Evolutionary conservation across 2,888 invertebrate genomes (phyloP), one percentile per base, ranked within the genome.

Genomic region (Nomada fucata): DNA sequence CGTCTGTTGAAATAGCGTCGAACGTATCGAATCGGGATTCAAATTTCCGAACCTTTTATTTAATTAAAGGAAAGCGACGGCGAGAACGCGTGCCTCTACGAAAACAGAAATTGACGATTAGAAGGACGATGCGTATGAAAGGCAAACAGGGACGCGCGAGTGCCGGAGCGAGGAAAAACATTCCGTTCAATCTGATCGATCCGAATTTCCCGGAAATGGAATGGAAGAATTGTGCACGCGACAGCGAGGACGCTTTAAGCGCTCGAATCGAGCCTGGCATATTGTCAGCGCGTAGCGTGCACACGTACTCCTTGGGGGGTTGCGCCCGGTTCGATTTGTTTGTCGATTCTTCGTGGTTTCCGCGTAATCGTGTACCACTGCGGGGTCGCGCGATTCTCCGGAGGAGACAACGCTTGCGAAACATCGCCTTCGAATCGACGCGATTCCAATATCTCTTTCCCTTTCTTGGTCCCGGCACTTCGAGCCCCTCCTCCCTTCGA

Each of bases 41-140:
- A 81, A 79, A 73, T 69, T 68, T 67, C 23, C 60, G 9, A 42
- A 26, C n/a, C 20, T 23, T 80, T 59, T 68, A 57, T 80, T 76
- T 69, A 71, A 75, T 63, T 36, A 57, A 67, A 71, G 67, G 15
- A 71, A 65, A 64, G 5, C 72, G n/a, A 18, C 0, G 7, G 63
- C 29, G 13, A 18, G 60, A 20, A 20, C 18, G 60, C 55, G 20
- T 18, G 15, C 15, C 15, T 26, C 55, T 57, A 26, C 53, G 60
- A 71, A 61, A 64, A 55, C 61, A 55, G 70, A 80, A 76, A 74
- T 70, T 65, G 67, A 36, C 85, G 80, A 83, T 83, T 85, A 85
- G 78, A 70, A 75, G 70, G 65, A 78, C 69, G 69, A 68, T 76
- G 63, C 68, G 71, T 79, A 74, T 61, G 72, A 73, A 83, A 72